Evolutionary conservation across 2,888 invertebrate genomes (phyloP).

Genomic region (Drosophila heteroneura): DNA sequence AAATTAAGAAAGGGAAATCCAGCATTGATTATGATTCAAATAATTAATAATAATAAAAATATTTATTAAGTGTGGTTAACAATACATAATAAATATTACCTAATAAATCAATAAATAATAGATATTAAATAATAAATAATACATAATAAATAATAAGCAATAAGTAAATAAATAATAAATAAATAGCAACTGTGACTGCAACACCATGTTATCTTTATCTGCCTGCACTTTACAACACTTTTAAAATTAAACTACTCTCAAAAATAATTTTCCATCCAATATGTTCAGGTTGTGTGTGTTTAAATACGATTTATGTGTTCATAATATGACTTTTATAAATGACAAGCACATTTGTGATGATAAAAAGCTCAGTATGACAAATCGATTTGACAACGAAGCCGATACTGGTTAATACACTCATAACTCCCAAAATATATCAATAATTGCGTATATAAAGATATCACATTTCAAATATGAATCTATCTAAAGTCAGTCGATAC

Average conservation of each 20-base stretch:
- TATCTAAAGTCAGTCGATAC: too few species aligned
- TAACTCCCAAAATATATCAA: slow-evolving; percentile 16
- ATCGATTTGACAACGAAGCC: slow-evolving; percentile 39
- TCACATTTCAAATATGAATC: not conserved
- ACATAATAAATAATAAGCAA: not conserved
- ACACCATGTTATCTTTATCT: slow-evolving; percentile 2
- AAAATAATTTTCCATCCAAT: not conserved
- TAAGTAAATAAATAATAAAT: not conserved
- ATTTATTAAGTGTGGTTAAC: too few species aligned
- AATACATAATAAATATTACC: too few species aligned
- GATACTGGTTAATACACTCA: slow-evolving; percentile 2
- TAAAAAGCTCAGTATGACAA: slow-evolving; percentile 51
- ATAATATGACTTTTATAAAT: slow-evolving; percentile 45
- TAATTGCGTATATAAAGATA: not conserved
- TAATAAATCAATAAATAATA: not conserved
- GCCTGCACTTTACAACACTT: slow-evolving; percentile 4
- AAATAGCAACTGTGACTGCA: not conserved
- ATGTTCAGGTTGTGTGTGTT: not conserved
- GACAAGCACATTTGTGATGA: slow-evolving; percentile 38
- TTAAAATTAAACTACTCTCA: slow-evolving; percentile 12
- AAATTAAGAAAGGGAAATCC: slow-evolving; percentile 2
- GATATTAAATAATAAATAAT: not conserved
- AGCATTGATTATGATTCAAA: not conserved
- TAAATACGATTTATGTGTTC: slow-evolving; percentile 17
- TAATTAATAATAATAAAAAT: too few species aligned